Evolutionary conservation across 2,888 invertebrate genomes (phyloP), one percentile per base, ranked within the genome.

Genomic region (Amphipoea oculea): DNA sequence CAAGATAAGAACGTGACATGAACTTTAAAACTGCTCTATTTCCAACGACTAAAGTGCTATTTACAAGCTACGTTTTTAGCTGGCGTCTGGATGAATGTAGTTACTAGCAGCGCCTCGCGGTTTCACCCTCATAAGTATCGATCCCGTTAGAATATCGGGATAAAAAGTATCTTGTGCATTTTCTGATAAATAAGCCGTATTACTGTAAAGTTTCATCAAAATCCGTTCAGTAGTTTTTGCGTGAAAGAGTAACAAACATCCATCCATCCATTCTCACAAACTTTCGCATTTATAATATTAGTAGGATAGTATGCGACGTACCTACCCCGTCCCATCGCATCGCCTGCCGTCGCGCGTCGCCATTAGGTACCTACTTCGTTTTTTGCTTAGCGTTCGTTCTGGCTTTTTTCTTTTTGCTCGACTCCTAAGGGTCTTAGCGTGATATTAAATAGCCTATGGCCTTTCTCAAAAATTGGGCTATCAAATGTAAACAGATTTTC

Each of bases 1-100:
- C 23, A 57, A 57, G 23, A 77, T 83, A 65, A 36, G 42, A 78
- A 82, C 73, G 83, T 83, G 83, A 73, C 78, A 62, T 70, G 65
- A 78, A 82, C 60, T 78, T 78, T 70, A 66, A 62, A 48, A 73
- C 45, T 70, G 23, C 45, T 69, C 48, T 68, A 17, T 54, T 78
- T 83, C 12, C 68, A 51, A 54, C 17, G 14, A 14, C 23, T 66
- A 62, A 42, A 62, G 60, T 23, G 54, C 17, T 17, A 42, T 80
- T 80, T 63, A 70, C 20, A 51, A 20, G 40, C 12, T 14, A 45
- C 23, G 73, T 68, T 1, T 54, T 17, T 14, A 51, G 36, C 17
- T 14, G 5, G 48, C 2, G 6, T 40, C 29, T 63, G 14, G 14
- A 40, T 63, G 17, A 23, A 57, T 9, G 23, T 57, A 23, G 7